Percentiles rank a stretch among this genome's conserved stretches.
phyloP scores from a whole-genome alignment of 1,140 invertebrate species.

The Drosophila guanche region DNA sequence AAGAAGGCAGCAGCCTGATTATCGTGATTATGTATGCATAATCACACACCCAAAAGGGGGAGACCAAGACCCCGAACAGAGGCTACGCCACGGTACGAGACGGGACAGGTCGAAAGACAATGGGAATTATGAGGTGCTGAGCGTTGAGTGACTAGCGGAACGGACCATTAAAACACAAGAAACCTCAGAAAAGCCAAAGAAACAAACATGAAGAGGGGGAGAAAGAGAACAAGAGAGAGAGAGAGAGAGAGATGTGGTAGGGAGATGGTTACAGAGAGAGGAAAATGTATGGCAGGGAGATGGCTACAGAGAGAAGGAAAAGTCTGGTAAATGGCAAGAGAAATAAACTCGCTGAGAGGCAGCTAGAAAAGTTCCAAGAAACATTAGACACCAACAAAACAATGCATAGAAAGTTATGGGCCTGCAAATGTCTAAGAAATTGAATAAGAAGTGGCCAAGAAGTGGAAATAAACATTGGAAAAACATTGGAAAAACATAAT shows the following conservation, averaged over 20 bases:
- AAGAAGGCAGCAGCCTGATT: conserved; percentile 60
- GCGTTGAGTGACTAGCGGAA: conserved; percentile 74
- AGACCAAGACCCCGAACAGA: not conserved
- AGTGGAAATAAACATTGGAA: conserved; percentile 23
- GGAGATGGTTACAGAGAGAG: conserved; percentile 6
- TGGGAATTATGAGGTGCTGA: conserved; percentile 82
- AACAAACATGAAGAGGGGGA: not conserved
- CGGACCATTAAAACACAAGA: conserved; percentile 48
- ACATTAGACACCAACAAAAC: conserved; percentile 23
- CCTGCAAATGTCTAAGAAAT: conserved; percentile 31
- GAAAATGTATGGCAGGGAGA: not conserved
- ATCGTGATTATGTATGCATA: conserved; percentile 76
- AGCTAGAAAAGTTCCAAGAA: too few species aligned
- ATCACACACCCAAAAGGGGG: conserved; percentile 36
- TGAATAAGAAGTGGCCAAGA: conserved; percentile 26
- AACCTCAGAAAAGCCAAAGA: conserved; percentile 28
- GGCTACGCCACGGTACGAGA: too few species aligned
- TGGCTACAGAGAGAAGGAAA: conserved; percentile 1
- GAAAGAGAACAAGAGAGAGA: conserved; percentile 3
- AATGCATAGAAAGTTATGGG: conserved; percentile 75
- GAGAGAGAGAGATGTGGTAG: conserved; percentile 5
- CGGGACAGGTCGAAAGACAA: conserved; percentile 69
- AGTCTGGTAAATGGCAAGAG: too few species aligned
- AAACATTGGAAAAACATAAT: conserved; percentile 13
- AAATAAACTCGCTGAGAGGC: too few species aligned